Evolutionary conservation across 2,113 vertebrate genomes (phyloP).

Genomic region (Solea solea): DNA sequence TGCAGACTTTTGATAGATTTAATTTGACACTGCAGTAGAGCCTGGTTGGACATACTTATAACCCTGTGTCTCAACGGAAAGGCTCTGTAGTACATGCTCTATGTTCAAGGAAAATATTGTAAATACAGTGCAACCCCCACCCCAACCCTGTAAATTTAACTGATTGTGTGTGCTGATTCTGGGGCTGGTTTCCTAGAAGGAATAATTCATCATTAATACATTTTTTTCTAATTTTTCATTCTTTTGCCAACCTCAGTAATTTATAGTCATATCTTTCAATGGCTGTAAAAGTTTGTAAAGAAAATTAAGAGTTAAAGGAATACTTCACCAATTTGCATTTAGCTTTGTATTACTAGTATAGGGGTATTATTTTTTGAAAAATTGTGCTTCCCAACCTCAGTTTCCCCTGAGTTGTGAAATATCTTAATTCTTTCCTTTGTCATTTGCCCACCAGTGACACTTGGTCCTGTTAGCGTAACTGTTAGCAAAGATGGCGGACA

Average conservation of each 20-base stretch:
- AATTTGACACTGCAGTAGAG: slow-evolving; percentile 79
- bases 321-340: too few species aligned
- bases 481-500: too few species aligned
- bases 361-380: too few species aligned
- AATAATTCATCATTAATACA: slow-evolving; percentile 26
- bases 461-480: too few species aligned
- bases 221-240: slow-evolving; percentile 30
- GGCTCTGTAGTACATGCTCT: slow-evolving; percentile 48
- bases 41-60: slow-evolving; percentile 46
- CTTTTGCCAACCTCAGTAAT: slow-evolving; percentile 26
- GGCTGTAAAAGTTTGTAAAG: slow-evolving; percentile 2
- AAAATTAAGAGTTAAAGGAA: neutral
- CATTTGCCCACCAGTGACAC: too few species aligned
- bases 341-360: too few species aligned
- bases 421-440: too few species aligned
- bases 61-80: slow-evolving; percentile 43
- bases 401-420: too few species aligned
- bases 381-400: too few species aligned
- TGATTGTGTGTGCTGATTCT: slow-evolving; percentile 43
- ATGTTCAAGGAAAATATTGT: slow-evolving; percentile 53
- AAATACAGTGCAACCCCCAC: slow-evolving; percentile 37
- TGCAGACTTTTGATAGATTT: slow-evolving; percentile 53
- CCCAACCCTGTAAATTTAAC: slow-evolving; percentile 37
- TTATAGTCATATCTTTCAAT: slow-evolving; percentile 17
- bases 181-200: slow-evolving; percentile 68